A percentile compares a stretch with the other conserved stretches of the same genome.
These are phyloP conservation scores for Hydrozoanthus gracilis DNA, from an alignment of 92 coral and sea anemone species.

Conservation along the genomic window DNA sequence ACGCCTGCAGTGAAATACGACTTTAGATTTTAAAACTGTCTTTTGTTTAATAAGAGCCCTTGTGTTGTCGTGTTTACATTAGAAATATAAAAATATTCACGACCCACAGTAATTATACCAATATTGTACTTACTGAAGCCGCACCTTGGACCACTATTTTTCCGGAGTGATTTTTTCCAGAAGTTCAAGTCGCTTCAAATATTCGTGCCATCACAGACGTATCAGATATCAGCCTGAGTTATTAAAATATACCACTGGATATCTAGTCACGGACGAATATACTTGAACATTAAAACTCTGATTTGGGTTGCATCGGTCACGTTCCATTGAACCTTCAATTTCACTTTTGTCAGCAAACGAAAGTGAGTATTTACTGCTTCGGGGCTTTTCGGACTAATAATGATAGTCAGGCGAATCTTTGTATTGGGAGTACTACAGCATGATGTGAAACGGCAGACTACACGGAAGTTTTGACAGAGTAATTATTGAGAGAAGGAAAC, in stretches of 20 bases:
- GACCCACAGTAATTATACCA: background rate
- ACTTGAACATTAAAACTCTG: no score
- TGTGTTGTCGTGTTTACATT: background rate
- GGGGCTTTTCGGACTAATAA: background rate
- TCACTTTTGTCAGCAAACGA: no score
- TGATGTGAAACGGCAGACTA: no score
- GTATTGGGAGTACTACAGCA: no score
- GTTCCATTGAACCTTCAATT: background rate
- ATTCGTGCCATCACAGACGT: background rate
- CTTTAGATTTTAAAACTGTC: background rate
- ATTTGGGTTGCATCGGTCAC: background rate
- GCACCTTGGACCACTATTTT: background rate
- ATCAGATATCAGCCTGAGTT: conserved; percentile 12
- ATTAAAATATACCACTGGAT: background rate
- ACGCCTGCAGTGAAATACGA: background rate
- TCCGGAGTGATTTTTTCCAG: conserved; percentile 13
- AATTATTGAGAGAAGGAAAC: no score
- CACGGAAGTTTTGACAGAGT: no score
- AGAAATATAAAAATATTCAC: background rate
- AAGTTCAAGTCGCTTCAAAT: background rate
- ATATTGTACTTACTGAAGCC: background rate
- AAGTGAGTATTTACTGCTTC: background rate
- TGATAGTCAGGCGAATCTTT: background rate
- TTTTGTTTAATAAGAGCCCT: conserved; percentile 9
- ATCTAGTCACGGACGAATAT: no score